phyloP scores from a whole-genome alignment of 2,113 vertebrate species.

The Herpailurus yagouaroundi region DNA sequence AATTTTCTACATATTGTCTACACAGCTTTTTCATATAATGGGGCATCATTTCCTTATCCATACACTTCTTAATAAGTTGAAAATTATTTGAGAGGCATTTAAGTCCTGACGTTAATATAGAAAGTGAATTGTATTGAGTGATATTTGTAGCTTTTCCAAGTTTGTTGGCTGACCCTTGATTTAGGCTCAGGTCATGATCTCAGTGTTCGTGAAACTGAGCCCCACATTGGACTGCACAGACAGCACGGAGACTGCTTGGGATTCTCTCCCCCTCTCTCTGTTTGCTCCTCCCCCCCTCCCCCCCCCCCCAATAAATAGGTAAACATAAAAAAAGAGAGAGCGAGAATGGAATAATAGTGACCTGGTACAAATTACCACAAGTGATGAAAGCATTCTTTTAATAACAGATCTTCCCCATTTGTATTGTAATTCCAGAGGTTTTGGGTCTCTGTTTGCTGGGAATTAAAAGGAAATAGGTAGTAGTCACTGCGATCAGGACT shows the following conservation, averaged over 20 bases:
- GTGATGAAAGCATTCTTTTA: background rate
- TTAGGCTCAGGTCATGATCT: too few species aligned
- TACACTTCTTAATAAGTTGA: background rate
- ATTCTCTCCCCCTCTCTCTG: too few species aligned
- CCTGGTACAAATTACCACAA: background rate
- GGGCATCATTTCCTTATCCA: background rate
- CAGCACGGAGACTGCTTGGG: too few species aligned
- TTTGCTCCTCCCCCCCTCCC: too few species aligned
- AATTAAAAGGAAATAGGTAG: background rate
- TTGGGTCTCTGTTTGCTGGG: constrained; percentile 1
- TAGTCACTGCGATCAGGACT: background rate
- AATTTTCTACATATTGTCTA: background rate
- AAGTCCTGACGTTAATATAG: background rate
- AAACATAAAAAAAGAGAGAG: too few species aligned
- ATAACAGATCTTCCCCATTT: constrained; percentile 2
- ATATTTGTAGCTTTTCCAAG: background rate
- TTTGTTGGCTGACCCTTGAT: background rate
- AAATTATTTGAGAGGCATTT: background rate
- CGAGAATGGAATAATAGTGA: background rate
- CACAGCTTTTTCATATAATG: background rate
- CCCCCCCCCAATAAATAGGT: too few species aligned
- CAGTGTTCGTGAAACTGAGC: too few species aligned
- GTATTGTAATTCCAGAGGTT: constrained; percentile 1
- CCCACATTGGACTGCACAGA: too few species aligned
- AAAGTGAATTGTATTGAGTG: background rate